Evolutionary conservation across 2,888 invertebrate genomes (phyloP).

Genomic region (Oligia strigilis): DNA sequence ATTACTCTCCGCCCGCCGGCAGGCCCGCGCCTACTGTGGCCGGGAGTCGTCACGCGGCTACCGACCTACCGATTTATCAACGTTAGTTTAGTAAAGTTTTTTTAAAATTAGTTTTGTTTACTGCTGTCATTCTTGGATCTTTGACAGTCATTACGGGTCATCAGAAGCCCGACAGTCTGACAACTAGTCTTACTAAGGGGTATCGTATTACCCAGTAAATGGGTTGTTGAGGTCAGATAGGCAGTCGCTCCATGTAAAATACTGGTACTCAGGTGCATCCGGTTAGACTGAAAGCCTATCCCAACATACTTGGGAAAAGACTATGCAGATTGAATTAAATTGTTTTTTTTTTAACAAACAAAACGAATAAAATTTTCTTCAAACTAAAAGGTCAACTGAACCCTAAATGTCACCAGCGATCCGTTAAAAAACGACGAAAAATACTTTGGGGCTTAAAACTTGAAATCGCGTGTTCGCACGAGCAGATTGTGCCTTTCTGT

Average conservation of each 20-base stretch:
- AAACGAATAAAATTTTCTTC: neutral
- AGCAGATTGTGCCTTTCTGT: conserved; percentile 41
- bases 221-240: neutral
- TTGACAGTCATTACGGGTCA: neutral
- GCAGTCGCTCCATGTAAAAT: neutral
- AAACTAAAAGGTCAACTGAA: neutral
- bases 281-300: neutral
- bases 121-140: no score
- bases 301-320: neutral
- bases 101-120: no score
- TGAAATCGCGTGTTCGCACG: conserved; percentile 56
- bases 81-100: no score
- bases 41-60: no score
- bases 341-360: no score
- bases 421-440: conserved; percentile 37
- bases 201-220: neutral
- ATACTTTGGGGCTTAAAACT: conserved; percentile 41
- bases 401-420: conserved; percentile 6
- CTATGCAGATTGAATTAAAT: neutral
- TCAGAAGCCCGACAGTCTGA: no score
- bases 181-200: no score
- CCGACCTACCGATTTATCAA: no score
- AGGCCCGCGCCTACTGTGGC: no score
- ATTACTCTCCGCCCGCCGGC: no score
- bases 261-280: neutral